phyloP scores from a whole-genome alignment of 30 jellyfish, hydroid and myxozoan species.

The Pelagia noctiluca region DNA sequence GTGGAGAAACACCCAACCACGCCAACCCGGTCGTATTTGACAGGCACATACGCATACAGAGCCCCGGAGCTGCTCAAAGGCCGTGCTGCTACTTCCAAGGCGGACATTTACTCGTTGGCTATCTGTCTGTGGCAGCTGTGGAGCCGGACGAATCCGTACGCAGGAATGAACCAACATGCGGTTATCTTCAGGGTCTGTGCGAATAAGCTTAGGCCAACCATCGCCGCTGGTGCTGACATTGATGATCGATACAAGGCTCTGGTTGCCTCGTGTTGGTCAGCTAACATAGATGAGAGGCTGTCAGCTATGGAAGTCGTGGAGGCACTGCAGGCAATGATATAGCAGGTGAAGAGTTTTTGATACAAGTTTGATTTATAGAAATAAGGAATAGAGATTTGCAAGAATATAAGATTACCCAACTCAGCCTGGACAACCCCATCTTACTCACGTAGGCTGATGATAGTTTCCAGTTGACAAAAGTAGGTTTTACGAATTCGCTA shows the following conservation, averaged over 20 bases:
- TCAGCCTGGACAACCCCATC: too few species aligned
- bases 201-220: conserved; percentile 71
- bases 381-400: too few species aligned
- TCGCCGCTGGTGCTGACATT: conserved; percentile 25
- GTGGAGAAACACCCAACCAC: conserved; percentile 65
- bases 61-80: conserved; percentile 94
- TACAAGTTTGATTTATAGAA: too few species aligned
- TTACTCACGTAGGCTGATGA: too few species aligned
- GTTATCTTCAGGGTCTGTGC: conserved; percentile 83
- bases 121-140: conserved; percentile 93
- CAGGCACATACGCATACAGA: conserved; percentile 94
- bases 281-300: conserved; percentile 74
- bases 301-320: conserved; percentile 49
- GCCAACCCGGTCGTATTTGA: conserved; percentile 61
- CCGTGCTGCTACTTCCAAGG: conserved; percentile 66
- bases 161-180: conserved; percentile 93
- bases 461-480: too few species aligned
- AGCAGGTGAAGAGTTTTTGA: too few species aligned
- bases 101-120: conserved; percentile 86
- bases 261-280: conserved; percentile 78
- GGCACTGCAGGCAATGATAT: conserved; percentile 55
- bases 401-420: too few species aligned
- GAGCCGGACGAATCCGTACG: conserved; percentile 87
- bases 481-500: too few species aligned
- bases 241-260: conserved; percentile 57